phyloP scores from a whole-genome alignment of 1,140 invertebrate species.

The Stegodyphus mimosarum region DNA sequence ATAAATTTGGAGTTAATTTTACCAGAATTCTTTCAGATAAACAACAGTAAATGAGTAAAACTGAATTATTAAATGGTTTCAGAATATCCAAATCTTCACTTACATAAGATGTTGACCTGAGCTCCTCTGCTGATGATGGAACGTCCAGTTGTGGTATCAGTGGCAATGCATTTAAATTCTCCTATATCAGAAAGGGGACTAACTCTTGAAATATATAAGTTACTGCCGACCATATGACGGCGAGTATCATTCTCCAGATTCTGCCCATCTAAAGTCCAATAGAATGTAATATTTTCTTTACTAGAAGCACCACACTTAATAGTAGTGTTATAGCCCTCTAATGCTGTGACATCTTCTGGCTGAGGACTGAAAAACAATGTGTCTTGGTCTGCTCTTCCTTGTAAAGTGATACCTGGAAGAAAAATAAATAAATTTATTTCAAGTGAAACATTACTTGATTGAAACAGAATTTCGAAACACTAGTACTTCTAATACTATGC shows the following conservation, averaged over 20 bases:
- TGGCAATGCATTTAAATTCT: constrained; percentile 75
- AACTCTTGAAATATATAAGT: constrained; percentile 73
- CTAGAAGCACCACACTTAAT: constrained; percentile 75
- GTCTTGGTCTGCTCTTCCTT: constrained; percentile 66
- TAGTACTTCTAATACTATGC: neutral
- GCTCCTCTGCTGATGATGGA: constrained; percentile 74
- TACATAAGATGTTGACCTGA: constrained; percentile 75
- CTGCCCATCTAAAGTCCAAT: constrained; percentile 73
- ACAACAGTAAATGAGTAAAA: no score
- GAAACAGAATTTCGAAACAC: neutral
- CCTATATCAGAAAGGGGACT: constrained; percentile 73
- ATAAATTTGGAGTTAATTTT: no score
- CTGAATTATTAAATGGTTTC: no score
- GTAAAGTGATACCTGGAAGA: neutral
- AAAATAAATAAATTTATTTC: neutral
- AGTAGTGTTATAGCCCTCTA: constrained; percentile 72
- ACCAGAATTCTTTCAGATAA: no score
- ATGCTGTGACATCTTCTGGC: constrained; percentile 69
- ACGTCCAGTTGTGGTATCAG: constrained; percentile 72
- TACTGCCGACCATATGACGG: constrained; percentile 73
- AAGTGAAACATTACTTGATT: neutral
- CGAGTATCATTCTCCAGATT: constrained; percentile 73
- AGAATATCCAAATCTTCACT: constrained; percentile 67
- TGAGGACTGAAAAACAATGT: constrained; percentile 74
- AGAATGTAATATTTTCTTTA: constrained; percentile 71